Conservation (phyloP, 2,797 vertebrate species). For the Sitta carolinensis region DNA sequence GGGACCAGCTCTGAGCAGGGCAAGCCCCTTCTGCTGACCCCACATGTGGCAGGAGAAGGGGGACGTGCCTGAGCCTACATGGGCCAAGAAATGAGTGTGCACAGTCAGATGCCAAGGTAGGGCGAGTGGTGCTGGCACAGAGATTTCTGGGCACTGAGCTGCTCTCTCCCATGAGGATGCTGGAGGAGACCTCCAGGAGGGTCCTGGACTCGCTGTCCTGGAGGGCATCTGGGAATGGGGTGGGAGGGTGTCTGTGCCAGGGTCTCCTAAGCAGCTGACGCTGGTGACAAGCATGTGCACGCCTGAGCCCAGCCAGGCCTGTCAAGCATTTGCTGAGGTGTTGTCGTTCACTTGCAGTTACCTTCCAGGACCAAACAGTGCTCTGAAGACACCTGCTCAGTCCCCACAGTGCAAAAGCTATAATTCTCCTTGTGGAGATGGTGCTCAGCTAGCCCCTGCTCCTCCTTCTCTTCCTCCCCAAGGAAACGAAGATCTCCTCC, state of each 20-base stretch:
- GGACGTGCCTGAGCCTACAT: not conserved
- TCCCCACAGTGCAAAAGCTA: conserved; percentile 57
- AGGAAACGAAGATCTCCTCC: conserved; percentile 51
- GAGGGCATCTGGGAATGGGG: not conserved
- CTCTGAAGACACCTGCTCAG: conserved; percentile 51
- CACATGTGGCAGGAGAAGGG: not conserved
- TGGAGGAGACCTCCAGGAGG: not conserved
- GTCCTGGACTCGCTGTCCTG: not conserved
- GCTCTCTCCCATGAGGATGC: not conserved
- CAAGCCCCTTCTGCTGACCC: not conserved
- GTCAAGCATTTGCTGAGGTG: conserved; percentile 48
- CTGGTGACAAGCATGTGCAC: conserved; percentile 48
- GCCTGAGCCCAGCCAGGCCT: conserved; percentile 25
- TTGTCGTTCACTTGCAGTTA: conserved; percentile 60
- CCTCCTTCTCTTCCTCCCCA: conserved; percentile 51
- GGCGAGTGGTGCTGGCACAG: conserved; percentile 25
- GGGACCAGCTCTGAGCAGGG: not conserved
- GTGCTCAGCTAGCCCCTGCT: conserved; percentile 57
- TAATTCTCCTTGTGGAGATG: conserved; percentile 63
- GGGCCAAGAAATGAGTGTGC: not conserved
- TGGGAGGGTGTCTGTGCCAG: not conserved
- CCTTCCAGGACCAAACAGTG: conserved; percentile 58
- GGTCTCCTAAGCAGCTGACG: conserved; percentile 43
- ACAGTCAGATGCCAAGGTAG: conserved; percentile 22
- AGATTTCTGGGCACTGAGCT: not conserved